phyloP scores from a whole-genome alignment of 2,797 vertebrate genomes.

The Lepus oiostolus region DNA sequence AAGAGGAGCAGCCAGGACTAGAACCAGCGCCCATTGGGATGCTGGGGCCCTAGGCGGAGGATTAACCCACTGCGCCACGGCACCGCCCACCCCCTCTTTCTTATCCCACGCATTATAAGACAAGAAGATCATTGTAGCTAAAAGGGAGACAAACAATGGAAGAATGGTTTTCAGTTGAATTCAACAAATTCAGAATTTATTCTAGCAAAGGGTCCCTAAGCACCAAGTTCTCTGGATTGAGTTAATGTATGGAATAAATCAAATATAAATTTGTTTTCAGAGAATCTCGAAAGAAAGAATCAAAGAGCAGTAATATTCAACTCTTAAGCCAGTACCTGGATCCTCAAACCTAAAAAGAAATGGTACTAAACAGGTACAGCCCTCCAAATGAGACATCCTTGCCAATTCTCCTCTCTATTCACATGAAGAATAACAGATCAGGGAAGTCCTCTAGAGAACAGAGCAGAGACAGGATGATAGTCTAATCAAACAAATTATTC shows the following conservation, averaged over 20 bases:
- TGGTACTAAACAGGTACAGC: neutral
- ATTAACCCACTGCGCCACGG: too few species aligned
- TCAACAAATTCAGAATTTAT: neutral
- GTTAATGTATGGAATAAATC: neutral
- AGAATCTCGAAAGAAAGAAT: neutral
- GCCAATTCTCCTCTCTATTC: neutral
- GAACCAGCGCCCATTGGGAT: too few species aligned
- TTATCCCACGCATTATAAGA: neutral
- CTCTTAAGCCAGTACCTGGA: neutral
- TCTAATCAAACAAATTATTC: neutral
- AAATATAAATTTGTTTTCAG: neutral
- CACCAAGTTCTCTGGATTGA: neutral
- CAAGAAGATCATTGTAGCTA: neutral
- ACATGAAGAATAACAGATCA: too few species aligned
- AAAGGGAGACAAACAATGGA: neutral
- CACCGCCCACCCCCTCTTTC: too few species aligned
- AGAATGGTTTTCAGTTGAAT: neutral
- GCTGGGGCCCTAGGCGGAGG: too few species aligned
- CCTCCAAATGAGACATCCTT: neutral
- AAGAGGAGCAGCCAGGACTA: too few species aligned
- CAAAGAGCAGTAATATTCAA: neutral
- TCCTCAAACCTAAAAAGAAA: neutral
- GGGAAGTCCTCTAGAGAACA: neutral
- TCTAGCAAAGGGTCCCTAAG: neutral
- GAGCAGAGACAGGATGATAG: neutral